phyloP scores from a whole-genome alignment of 2,888 invertebrate species.

The Cynaeus angustus region DNA sequence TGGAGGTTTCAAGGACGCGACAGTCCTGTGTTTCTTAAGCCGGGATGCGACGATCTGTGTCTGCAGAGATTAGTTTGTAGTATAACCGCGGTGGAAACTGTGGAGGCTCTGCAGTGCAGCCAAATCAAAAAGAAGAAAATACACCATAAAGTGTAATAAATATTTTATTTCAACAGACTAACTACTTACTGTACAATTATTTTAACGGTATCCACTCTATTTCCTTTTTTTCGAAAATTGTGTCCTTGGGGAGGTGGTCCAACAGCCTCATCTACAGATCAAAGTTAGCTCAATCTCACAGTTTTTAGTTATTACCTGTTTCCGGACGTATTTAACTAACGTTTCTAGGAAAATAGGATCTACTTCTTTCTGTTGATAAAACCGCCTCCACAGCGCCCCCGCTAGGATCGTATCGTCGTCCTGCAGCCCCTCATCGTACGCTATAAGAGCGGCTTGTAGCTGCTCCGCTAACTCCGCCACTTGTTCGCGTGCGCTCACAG shows the following conservation, averaged over 20 bases:
- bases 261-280: conserved; percentile 28
- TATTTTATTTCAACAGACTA: conserved; percentile 7
- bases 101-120: conserved; percentile 21
- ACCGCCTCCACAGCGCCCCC: conserved; percentile 88
- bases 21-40: conserved; percentile 12
- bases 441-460: conserved; percentile 87
- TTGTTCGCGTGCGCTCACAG: conserved; percentile 77
- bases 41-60: conserved; percentile 35
- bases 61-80: conserved; percentile 13
- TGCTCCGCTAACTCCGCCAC: conserved; percentile 82
- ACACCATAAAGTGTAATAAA: not conserved
- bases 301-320: conserved; percentile 75
- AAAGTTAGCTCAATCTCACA: not conserved
- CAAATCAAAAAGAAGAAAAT: conserved; percentile 16
- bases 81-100: conserved; percentile 41
- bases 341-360: conserved; percentile 80
- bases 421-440: conserved; percentile 90
- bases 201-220: conserved; percentile 32
- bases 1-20: conserved; percentile 47
- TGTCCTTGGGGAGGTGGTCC: conserved; percentile 24
- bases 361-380: conserved; percentile 81
- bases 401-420: conserved; percentile 85
- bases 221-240: not conserved
- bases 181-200: conserved; percentile 19
- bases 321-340: conserved; percentile 84